phyloP scores from a whole-genome alignment of 2,113 vertebrate species.

The Rhinichthys klamathensis region DNA sequence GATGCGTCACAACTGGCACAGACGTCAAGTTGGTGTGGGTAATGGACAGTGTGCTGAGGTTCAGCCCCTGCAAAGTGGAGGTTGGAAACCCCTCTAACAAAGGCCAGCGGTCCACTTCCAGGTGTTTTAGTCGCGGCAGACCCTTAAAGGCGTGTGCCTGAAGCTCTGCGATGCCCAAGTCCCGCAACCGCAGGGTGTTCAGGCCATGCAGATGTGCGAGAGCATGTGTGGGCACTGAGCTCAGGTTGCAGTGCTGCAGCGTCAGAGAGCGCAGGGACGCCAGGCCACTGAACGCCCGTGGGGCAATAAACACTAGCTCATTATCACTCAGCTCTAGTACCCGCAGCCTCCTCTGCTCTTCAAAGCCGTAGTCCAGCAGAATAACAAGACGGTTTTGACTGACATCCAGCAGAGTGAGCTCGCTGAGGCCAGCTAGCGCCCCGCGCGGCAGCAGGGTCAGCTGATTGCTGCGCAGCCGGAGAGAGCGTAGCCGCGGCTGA shows the following conservation, averaged over 20 bases:
- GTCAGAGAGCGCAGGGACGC: constrained; percentile 89
- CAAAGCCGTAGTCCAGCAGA: constrained; percentile 96
- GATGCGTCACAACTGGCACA: constrained; percentile 84
- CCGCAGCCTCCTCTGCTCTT: constrained; percentile 90
- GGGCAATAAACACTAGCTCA: constrained; percentile 94
- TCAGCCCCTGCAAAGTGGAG: constrained; percentile 90
- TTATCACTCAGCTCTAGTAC: constrained; percentile 95
- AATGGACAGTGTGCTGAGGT: constrained; percentile 91
- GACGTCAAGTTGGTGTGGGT: constrained; percentile 92
- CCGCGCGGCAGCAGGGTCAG: constrained; percentile 91
- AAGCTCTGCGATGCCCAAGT: constrained; percentile 76
- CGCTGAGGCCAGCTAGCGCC: constrained; percentile 91
- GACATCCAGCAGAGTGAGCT: constrained; percentile 93
- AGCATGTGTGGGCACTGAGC: constrained; percentile 79
- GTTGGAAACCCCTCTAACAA: constrained; percentile 89
- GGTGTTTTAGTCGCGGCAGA: constrained; percentile 84
- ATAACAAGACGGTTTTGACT: constrained; percentile 98
- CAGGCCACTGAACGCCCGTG: constrained; percentile 91
- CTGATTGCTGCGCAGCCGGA: constrained; percentile 92
- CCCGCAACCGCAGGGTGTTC: constrained; percentile 68
- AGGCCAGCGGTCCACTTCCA: constrained; percentile 93
- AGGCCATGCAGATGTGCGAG: constrained; percentile 74
- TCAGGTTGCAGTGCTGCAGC: constrained; percentile 94
- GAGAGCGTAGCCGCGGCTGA: constrained; percentile 87
- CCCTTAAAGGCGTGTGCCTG: constrained; percentile 92